phyloP scores from a whole-genome alignment of 2,888 invertebrate genomes.

The Cephalotes varians region DNA sequence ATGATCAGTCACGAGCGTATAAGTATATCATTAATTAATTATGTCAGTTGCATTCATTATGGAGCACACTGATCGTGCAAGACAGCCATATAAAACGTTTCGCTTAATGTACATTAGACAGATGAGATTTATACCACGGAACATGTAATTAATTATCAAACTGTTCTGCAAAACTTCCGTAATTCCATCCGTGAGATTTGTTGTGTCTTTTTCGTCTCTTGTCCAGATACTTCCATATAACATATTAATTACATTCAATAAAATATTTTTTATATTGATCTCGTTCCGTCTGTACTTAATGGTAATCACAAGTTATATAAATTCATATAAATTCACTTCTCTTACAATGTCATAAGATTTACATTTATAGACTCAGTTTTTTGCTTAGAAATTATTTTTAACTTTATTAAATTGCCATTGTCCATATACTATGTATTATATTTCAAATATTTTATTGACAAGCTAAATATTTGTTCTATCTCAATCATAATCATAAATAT shows the following conservation, averaged over 20 bases:
- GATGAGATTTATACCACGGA: conserved; percentile 63
- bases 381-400: background rate
- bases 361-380: background rate
- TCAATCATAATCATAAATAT: background rate
- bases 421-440: background rate
- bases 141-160: conserved; percentile 70
- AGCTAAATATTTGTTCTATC: background rate
- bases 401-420: background rate
- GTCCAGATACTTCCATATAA: conserved; percentile 37
- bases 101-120: conserved; percentile 63
- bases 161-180: conserved; percentile 57
- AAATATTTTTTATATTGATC: background rate
- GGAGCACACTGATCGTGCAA: conserved; percentile 65
- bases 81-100: conserved; percentile 63
- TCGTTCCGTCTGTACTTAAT: background rate
- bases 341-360: background rate
- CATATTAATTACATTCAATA: conserved; percentile 41
- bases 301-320: background rate
- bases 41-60: conserved; percentile 66
- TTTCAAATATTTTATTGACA: background rate
- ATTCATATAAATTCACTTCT: background rate
- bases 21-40: conserved; percentile 67
- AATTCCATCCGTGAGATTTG: conserved; percentile 35
- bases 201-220: conserved; percentile 33
- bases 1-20: conserved; percentile 56